Base-by-base conservation (phyloP, 2,113 vertebrate species). In the Thamnophis sirtalis region DNA sequence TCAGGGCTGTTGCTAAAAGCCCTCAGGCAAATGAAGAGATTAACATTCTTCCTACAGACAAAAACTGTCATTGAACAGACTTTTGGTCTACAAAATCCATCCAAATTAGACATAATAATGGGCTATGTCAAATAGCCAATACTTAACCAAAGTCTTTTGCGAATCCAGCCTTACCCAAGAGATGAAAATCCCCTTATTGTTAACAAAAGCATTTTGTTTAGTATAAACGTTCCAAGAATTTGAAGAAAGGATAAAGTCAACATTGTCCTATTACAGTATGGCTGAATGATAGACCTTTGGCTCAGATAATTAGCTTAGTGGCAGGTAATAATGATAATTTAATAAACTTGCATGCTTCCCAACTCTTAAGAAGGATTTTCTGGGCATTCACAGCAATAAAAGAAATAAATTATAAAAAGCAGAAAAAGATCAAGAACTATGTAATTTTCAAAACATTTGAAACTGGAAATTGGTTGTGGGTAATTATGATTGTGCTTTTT, bases 1-100 rank as follows among this genome's bases (percentile, higher is more conserved):
- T 51, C 63, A 84, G 26, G 28, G 89, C 88, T 84, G 15, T 49
- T 92, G 38, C 55, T 53, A 48, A 56, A 9, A 96, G 84, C 93
- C 94, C 96, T 94, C 88, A 94, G 93, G 94, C 95, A 96, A 92
- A 94, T 94, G 91, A 50, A 96, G 95, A 97, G 91, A 96, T 93
- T 86, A 92, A 95, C 86, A 92, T 94, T 95, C 95, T 95, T 95
- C 92, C 94, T 91, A 92, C 17, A 94, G 80, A 95, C 86, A 93
- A 96, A 95, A 56, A 95, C 93, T 92, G 96, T 95, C 56, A 92
- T 95, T 94, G 90, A 88, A 94, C 6, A 93, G 89, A 49, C 33
- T 95, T 93, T 91, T 43, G 0, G 26, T 94, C 86, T 94, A 94
- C 48, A 93, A 90, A 95, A 94, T 68, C 33, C 19, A 92, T 56